phyloP scores from a whole-genome alignment of 2,797 vertebrate species.

The Melanitta fusca region DNA sequence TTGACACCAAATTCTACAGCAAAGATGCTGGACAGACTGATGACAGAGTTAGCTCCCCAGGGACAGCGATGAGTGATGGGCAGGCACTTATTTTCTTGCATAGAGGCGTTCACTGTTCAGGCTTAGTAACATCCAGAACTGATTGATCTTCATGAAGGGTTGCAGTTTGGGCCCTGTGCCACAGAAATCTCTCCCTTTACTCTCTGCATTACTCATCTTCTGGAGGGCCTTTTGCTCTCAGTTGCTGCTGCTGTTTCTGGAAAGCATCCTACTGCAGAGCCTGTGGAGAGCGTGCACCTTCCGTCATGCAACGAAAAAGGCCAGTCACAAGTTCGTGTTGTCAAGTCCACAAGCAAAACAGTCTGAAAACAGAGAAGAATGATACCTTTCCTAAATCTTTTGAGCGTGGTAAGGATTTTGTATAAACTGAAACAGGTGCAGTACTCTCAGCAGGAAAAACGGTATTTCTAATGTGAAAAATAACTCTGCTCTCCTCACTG shows the following conservation, averaged over 20 bases:
- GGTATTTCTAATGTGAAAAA: background rate
- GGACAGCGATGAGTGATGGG: background rate
- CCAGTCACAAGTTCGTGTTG: background rate
- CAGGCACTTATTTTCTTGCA: background rate
- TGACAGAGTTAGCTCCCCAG: background rate
- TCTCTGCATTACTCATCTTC: constrained; percentile 44
- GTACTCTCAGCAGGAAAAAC: background rate
- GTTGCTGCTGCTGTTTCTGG: constrained; percentile 53
- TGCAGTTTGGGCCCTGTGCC: background rate
- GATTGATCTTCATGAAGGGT: background rate
- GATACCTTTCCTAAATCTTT: background rate
- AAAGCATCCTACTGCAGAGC: background rate
- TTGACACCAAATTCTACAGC: constrained; percentile 47
- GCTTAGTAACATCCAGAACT: background rate
- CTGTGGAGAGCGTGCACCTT: accelerated
- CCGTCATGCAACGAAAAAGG: background rate
- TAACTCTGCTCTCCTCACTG: background rate
- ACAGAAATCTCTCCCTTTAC: constrained; percentile 5
- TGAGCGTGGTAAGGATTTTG: background rate
- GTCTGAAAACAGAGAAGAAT: background rate
- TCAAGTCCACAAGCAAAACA: background rate
- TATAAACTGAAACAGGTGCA: background rate
- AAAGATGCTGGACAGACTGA: background rate
- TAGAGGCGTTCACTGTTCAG: background rate
- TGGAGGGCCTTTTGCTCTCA: constrained; percentile 4